These are phyloP conservation scores for Eremophila alpestris DNA, from an alignment of 2,797 vertebrate species.

Conservation along the genomic window DNA sequence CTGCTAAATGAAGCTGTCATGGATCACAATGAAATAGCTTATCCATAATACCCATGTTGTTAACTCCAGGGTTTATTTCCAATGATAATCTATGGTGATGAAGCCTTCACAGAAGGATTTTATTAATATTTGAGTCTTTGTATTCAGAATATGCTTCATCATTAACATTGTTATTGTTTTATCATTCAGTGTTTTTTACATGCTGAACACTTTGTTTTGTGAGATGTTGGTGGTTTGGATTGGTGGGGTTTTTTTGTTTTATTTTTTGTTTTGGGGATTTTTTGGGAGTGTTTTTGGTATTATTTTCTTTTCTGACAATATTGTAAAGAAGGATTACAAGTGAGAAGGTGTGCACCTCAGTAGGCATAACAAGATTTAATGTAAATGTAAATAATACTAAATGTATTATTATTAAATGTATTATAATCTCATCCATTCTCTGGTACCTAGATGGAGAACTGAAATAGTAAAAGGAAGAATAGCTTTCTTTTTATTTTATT, in stretches of 20 bases:
- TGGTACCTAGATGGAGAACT: too few relatives aligned
- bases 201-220: background rate
- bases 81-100: accelerated
- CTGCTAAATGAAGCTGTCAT: background rate
- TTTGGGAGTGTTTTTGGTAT: too few relatives aligned
- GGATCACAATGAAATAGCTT: background rate
- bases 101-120: background rate
- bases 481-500: background rate
- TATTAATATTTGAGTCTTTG: background rate
- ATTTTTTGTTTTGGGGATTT: accelerated
- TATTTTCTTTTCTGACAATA: background rate
- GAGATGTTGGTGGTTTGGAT: background rate
- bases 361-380: background rate
- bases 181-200: background rate
- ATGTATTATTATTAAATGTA: background rate
- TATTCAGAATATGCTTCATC: background rate
- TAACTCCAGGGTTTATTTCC: background rate
- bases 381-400: background rate
- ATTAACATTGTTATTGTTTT: background rate
- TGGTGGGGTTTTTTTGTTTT: accelerated
- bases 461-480: too few relatives aligned
- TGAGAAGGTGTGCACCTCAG: background rate
- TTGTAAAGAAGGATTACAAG: background rate
- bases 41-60: background rate
- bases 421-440: background rate